phyloP scores from a whole-genome alignment of 2,113 vertebrate genomes.

The Pterocles orientalis region DNA sequence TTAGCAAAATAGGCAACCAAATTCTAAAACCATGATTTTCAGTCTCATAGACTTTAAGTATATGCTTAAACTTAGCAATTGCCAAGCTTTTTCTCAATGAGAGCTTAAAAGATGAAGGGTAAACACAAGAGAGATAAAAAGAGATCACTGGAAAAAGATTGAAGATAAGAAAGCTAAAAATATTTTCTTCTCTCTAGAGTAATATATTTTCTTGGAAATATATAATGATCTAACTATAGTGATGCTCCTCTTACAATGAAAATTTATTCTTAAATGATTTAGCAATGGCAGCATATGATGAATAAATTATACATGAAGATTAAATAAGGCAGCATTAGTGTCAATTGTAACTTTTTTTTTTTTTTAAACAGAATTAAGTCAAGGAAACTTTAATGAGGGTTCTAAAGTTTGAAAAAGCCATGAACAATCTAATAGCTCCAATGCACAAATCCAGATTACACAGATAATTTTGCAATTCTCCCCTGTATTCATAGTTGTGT shows the following conservation, averaged over 20 bases:
- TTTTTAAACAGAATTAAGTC: constrained; percentile 31
- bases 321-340: constrained; percentile 66
- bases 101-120: neutral
- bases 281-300: constrained; percentile 63
- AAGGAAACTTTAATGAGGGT: constrained; percentile 46
- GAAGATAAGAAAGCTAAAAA: constrained; percentile 31
- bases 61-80: neutral
- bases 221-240: constrained; percentile 47
- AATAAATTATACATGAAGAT: constrained; percentile 78
- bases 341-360: constrained; percentile 54
- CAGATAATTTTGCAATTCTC: neutral
- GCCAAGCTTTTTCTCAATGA: neutral
- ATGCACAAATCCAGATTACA: constrained; percentile 30
- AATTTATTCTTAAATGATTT: constrained; percentile 79
- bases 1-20: neutral
- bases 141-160: neutral
- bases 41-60: neutral
- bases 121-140: neutral
- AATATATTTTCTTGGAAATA: constrained; percentile 52
- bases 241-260: constrained; percentile 48
- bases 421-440: constrained; percentile 39
- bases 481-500: neutral
- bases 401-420: constrained; percentile 22
- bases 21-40: neutral
- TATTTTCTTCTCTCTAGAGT: neutral